phyloP scores from a whole-genome alignment of 2,797 vertebrate genomes.

The Ceryle rudis region DNA sequence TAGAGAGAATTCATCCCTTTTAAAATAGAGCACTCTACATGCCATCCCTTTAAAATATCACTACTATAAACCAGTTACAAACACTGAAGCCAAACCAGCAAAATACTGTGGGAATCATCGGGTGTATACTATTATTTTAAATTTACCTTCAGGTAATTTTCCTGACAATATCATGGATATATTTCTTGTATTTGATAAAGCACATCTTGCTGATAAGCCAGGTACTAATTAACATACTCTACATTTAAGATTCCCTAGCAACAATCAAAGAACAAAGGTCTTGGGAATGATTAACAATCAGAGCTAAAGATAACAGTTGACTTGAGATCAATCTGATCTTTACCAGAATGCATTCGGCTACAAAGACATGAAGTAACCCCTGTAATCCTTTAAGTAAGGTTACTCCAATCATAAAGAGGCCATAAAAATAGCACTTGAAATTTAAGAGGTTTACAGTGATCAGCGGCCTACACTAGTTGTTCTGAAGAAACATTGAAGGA shows the following conservation, averaged over 20 bases:
- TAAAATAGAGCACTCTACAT: neutral
- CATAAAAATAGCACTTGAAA: slow-evolving; percentile 57
- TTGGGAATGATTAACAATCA: slow-evolving; percentile 38
- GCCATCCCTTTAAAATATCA: neutral
- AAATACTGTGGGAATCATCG: neutral
- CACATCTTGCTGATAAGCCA: neutral
- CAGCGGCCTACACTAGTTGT: neutral
- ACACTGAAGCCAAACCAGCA: neutral
- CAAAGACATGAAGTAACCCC: slow-evolving; percentile 66
- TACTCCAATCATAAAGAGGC: slow-evolving; percentile 48
- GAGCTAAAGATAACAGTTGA: slow-evolving; percentile 55
- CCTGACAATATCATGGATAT: neutral
- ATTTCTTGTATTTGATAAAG: neutral
- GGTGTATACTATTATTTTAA: neutral
- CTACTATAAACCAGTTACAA: neutral
- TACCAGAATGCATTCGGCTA: slow-evolving; percentile 51
- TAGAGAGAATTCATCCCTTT: neutral
- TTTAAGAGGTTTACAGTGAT: slow-evolving; percentile 47
- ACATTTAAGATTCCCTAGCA: neutral
- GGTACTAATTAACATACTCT: neutral
- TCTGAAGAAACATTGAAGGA: slow-evolving; percentile 37
- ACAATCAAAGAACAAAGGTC: slow-evolving; percentile 30
- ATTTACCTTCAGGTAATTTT: neutral
- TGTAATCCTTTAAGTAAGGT: slow-evolving; percentile 61
- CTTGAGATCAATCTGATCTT: slow-evolving; percentile 61